A percentile compares a stretch with the other conserved stretches of the same genome.
phyloP scores from a whole-genome alignment of 2,888 invertebrate genomes.

The Tenodera sinensis region DNA sequence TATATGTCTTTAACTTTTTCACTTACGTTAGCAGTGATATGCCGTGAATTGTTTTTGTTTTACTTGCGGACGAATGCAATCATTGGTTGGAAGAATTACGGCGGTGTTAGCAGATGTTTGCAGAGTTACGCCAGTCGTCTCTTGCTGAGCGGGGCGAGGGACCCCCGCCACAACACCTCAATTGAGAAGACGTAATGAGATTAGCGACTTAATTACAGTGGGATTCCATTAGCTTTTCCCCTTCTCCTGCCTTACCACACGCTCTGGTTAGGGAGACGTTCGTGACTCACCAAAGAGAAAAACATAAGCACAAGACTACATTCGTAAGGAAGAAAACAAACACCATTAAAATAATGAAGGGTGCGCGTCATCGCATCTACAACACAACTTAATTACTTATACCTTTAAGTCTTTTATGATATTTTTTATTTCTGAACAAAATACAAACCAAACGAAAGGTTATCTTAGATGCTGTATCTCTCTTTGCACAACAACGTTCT shows the following conservation, averaged over 20 bases:
- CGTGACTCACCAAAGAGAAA: not conserved
- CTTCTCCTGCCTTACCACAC: not conserved
- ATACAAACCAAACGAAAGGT: not conserved
- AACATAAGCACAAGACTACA: not conserved
- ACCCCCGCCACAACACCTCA: slow-evolving; percentile 15
- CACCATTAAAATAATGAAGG: not conserved
- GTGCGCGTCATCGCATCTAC: not conserved
- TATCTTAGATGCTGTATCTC: not conserved
- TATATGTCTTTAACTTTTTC: no score
- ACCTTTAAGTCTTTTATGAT: not conserved
- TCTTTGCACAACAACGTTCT: not conserved
- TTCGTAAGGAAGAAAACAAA: not conserved
- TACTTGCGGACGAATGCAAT: no score
- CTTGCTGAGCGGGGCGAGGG: not conserved
- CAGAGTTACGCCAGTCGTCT: not conserved
- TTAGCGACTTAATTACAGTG: slow-evolving; percentile 26
- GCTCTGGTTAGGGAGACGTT: not conserved
- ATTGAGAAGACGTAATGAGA: slow-evolving; percentile 26
- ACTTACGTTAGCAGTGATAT: no score
- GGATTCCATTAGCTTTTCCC: slow-evolving; percentile 28
- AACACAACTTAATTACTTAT: not conserved
- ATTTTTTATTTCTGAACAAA: not conserved
- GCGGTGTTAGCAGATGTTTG: not conserved
- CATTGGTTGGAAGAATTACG: not conserved
- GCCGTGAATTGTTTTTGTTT: no score